Evolutionary conservation across 2,113 vertebrate genomes (phyloP).

Genomic region (Callorhinus ursinus): DNA sequence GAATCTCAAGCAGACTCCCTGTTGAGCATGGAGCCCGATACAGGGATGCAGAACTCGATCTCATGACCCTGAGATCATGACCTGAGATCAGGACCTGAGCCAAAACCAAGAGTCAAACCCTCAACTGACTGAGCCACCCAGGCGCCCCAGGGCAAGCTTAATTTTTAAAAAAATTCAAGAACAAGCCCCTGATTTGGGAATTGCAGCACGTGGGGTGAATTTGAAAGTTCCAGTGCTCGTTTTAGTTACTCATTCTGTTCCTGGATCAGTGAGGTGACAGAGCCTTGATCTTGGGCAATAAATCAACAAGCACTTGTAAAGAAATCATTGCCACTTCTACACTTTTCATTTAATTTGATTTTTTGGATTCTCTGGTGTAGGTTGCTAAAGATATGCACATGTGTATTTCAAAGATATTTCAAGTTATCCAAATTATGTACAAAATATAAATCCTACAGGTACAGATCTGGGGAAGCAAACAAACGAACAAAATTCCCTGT

Average conservation of each 20-base stretch:
- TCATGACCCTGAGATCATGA: no score
- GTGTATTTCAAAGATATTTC: background rate
- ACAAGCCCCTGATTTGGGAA: background rate
- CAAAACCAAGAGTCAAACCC: no score
- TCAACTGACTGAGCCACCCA: no score
- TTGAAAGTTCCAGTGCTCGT: background rate
- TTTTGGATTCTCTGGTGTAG: background rate
- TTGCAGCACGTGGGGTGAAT: background rate
- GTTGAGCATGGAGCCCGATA: no score
- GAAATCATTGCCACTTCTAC: background rate
- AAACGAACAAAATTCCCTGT: background rate
- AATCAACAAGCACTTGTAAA: background rate
- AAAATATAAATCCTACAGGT: background rate
- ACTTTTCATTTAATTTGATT: slow-evolving; percentile 4
- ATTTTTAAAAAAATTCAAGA: background rate
- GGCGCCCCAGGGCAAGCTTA: background rate
- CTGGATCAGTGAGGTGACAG: no score
- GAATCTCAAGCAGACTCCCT: no score
- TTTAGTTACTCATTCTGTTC: background rate
- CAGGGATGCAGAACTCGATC: no score
- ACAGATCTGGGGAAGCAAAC: background rate
- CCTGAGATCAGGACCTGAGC: no score
- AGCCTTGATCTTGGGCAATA: background rate
- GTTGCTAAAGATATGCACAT: background rate
- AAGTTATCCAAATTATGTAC: background rate